These are phyloP conservation scores for Cynoglossus semilaevis DNA, from an alignment of 2,113 vertebrate genomes.

Conservation along the genomic window DNA sequence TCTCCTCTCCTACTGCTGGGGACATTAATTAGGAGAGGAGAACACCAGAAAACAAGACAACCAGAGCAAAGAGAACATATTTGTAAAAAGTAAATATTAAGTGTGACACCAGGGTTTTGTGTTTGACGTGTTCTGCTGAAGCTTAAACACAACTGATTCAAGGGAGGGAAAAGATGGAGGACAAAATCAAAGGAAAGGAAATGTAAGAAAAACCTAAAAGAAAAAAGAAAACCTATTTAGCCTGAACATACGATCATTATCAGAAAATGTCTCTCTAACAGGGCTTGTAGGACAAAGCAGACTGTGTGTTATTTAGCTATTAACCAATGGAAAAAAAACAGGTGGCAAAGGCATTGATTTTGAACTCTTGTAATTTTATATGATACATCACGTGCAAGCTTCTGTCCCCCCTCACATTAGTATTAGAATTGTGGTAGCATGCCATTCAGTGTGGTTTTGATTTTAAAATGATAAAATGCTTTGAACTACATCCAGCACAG, in stretches of 20 bases:
- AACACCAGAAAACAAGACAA: constrained; percentile 8
- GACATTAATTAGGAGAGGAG: constrained; percentile 48
- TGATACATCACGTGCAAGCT: too few species aligned
- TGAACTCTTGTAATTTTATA: too few species aligned
- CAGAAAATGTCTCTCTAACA: constrained; percentile 7
- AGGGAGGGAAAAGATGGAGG: too few species aligned
- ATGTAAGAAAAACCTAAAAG: too few species aligned
- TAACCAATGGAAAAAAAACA: too few species aligned
- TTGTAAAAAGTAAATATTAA: constrained; percentile 36
- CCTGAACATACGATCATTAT: neutral
- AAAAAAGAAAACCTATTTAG: neutral
- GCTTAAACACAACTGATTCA: constrained; percentile 11
- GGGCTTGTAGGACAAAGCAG: constrained; percentile 11
- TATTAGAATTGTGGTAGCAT: too few species aligned
- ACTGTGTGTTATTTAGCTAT: too few species aligned
- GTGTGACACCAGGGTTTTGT: constrained; percentile 39
- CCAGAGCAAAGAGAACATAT: constrained; percentile 15
- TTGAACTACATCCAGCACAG: constrained; percentile 1
- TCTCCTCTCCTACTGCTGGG: constrained; percentile 32
- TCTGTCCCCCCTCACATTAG: too few species aligned
- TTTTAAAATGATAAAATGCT: neutral
- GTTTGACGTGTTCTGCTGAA: constrained; percentile 44
- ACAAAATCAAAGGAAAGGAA: too few species aligned
- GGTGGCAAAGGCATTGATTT: too few species aligned
- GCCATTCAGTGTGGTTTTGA: too few species aligned